phyloP scores from a whole-genome alignment of 2,797 vertebrate species.

The Menidia menidia region DNA sequence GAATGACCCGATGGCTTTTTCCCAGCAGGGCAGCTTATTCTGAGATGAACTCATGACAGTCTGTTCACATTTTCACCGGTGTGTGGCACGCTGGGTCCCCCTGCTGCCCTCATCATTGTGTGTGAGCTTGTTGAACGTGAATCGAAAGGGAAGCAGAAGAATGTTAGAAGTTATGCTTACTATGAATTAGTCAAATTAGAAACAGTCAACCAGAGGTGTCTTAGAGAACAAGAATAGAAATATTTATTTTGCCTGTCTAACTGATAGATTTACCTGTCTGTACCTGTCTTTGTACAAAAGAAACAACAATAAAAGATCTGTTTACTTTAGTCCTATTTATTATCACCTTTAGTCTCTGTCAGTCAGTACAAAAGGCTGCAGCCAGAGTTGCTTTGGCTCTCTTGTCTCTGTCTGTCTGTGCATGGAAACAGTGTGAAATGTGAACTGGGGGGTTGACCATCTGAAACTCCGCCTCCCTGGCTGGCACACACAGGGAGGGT shows the following conservation, averaged over 20 bases:
- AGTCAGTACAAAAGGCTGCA: neutral
- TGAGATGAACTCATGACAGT: constrained; percentile 26
- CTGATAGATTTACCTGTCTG: neutral
- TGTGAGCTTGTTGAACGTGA: constrained; percentile 5
- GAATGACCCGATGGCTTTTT: constrained; percentile 1
- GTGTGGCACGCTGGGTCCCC: constrained; percentile 52
- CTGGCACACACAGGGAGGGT: constrained; percentile 34
- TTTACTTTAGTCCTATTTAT: neutral
- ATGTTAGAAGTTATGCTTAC: neutral
- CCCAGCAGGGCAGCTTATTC: constrained; percentile 8
- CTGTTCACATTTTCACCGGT: constrained; percentile 28
- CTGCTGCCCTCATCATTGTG: constrained; percentile 40
- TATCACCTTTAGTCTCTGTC: neutral
- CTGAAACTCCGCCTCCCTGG: constrained; percentile 55
- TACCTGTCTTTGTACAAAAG: neutral
- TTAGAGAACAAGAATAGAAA: neutral
- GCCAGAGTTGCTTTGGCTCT: neutral
- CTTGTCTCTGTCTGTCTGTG: constrained; percentile 10
- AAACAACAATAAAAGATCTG: too few relatives aligned
- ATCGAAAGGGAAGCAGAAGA: constrained; percentile 7
- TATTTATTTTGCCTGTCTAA: neutral
- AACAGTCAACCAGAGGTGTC: neutral
- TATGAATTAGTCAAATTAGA: neutral
- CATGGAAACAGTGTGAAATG: constrained; percentile 48
- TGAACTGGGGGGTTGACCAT: constrained; percentile 57